Base-by-base conservation (phyloP, 2,797 vertebrate species). In the Ispidina lecontei region DNA sequence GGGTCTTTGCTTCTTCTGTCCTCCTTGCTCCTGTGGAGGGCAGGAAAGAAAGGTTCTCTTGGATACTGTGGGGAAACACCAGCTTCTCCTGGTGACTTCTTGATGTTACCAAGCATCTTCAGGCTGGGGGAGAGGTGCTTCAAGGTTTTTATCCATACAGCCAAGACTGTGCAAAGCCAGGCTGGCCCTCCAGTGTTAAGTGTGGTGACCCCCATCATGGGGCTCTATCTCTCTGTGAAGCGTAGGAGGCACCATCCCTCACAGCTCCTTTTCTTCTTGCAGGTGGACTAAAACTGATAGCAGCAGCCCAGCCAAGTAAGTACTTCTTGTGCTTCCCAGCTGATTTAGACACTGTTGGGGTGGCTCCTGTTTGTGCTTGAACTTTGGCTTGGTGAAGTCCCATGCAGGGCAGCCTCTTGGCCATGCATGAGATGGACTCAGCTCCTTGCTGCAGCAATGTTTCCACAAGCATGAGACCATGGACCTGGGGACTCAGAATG, bases 251-350 rank as follows among this genome's bases (percentile, higher is more conserved):
- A 70, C 41, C 19, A 39, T 63, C 16, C 21, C 58, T 94, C 51
- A 95, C 29, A 55, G 4, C 31, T 89, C 65, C 51, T 94, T 26
- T 93, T 97, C 26, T 96, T 18, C 73, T 93, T 92, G 35, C 97
- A 99, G 99, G 96, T 99, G 99, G 99, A 99, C 96, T 96, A 99
- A 99, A 97, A 96, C 98, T n/a, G 99, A 99, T 10, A 98, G 98
- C 74, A 98, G 98, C 0, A 91, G 91, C 71, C 97, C 98, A 89
- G 98, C 98, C 83, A 99, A 99, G 99, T 99, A 97, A 99, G 99
- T 98, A 17, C 12, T 67, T 85, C 7, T 21, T 58, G 44, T 83
- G 33, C 33, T 60, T 82, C 47, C 28, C 54, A 79, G 43, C 17
- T 1, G 1, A 28, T 87, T 69, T 19, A 79, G 47, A 46, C 1